Evolutionary conservation across 2,797 vertebrate species (phyloP), one percentile per base, ranked within the genome.

Genomic region (Rhadinocentrus ornatus): DNA sequence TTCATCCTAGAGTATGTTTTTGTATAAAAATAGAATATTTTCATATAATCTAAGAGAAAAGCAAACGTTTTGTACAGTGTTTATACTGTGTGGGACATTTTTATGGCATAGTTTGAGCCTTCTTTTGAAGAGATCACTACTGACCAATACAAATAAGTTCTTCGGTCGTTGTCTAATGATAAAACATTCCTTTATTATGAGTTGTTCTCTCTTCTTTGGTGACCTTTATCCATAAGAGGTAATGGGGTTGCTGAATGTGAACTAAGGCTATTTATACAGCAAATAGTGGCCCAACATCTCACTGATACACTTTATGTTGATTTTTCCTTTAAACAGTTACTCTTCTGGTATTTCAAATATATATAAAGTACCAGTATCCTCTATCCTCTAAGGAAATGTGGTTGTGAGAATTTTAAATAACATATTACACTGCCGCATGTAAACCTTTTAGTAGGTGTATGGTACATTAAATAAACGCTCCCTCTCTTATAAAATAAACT

Each of bases 381-480:
- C 18, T 20, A 44, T 44, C 41, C 41, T 20, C 18, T 5, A 44
- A 44, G 41, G 41, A 44, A 44, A 20, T 20, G 18, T 20, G 41
- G 41, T 44, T 44, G 41, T 20, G 81, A 91, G 85, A 88, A 94
- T 94, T 93, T 93, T 78, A 94, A 94, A 94, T 93, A 93, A 94
- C 93, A 93, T 93, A 92, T 94, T 93, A 93, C 86, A 91, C 83
- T 80, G 84, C 86, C 86, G 90, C 91, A 90, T 92, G 91, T 94
- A 93, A 93, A 95, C 90, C 91, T 92, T 93, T 93, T 92, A 94
- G 93, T 88, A 92, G 91, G 91, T 93, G 91, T 90, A 92, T 80
- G 90, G 88, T 92, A 93, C 85, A 91, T 93, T 92, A 93, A 93
- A 94, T 92, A 94, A 94, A 94, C 93, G 10, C 83, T 77, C 81